Conservation (phyloP, 2,888 invertebrate genomes). For the Mantis religiosa region DNA sequence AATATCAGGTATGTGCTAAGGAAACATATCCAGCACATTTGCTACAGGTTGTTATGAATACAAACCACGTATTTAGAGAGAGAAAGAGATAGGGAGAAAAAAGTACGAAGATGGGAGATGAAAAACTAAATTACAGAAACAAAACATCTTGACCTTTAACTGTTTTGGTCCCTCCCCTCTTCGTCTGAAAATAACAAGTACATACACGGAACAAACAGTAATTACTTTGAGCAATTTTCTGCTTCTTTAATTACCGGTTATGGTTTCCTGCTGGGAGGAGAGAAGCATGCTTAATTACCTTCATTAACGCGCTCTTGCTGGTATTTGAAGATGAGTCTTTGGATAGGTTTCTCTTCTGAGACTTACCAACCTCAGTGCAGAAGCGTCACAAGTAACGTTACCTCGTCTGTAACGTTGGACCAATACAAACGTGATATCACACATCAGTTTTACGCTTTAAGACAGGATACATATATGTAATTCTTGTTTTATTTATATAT, state of each 20-base stretch:
- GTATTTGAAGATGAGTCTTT: conserved; percentile 8
- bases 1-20: not conserved
- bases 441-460: too few relatives aligned
- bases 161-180: not conserved
- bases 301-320: conserved; percentile 20
- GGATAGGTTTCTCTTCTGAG: not conserved
- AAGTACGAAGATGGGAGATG: not conserved
- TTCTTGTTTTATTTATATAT: too few relatives aligned
- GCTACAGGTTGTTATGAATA: not conserved
- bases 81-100: not conserved
- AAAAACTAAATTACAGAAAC: not conserved
- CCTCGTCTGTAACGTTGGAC: too few relatives aligned
- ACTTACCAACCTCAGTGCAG: not conserved
- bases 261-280: conserved; percentile 20
- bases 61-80: conserved; percentile 2
- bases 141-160: conserved; percentile 17
- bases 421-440: too few relatives aligned
- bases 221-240: conserved; percentile 22
- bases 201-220: conserved; percentile 20
- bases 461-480: too few relatives aligned
- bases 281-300: conserved; percentile 17
- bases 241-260: conserved; percentile 19
- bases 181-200: not conserved
- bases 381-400: not conserved
- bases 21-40: not conserved